These are phyloP conservation scores for Gorsachius magnificus DNA, from an alignment of 2,797 vertebrate species.

Conservation along the genomic window DNA sequence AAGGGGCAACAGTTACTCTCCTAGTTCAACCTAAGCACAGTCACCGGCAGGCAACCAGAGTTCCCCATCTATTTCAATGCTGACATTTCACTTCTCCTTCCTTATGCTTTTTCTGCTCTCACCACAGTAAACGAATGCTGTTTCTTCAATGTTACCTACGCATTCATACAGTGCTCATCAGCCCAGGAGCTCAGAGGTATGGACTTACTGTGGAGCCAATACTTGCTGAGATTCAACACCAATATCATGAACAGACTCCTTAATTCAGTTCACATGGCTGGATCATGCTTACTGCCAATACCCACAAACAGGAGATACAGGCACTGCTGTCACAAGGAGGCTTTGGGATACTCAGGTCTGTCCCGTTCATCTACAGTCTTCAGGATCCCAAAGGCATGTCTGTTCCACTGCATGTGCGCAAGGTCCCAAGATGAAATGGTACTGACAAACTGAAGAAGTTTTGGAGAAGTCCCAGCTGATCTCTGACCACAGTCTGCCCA, in stretches of 20 bases:
- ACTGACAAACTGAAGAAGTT: background rate
- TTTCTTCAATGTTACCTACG: background rate
- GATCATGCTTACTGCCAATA: background rate
- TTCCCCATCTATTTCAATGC: background rate
- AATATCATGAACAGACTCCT: background rate
- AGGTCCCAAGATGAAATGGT: background rate
- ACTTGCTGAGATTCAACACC: background rate
- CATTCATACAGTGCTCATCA: background rate
- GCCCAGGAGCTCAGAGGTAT: background rate
- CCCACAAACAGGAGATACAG: background rate
- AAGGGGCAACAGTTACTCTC: background rate
- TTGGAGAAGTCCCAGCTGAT: background rate
- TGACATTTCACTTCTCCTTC: background rate
- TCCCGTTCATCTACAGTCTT: background rate
- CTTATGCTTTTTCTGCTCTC: background rate
- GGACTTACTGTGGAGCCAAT: background rate
- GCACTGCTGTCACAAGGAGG: background rate
- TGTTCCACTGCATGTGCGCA: background rate
- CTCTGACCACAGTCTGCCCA: background rate
- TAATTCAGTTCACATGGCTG: background rate
- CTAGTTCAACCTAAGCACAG: background rate
- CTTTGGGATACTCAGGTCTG: background rate
- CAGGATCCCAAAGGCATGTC: background rate
- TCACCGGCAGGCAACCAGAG: background rate
- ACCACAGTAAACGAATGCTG: background rate